Conservation (phyloP, 2,888 invertebrate genomes). For the Lasioglossum morio region DNA sequence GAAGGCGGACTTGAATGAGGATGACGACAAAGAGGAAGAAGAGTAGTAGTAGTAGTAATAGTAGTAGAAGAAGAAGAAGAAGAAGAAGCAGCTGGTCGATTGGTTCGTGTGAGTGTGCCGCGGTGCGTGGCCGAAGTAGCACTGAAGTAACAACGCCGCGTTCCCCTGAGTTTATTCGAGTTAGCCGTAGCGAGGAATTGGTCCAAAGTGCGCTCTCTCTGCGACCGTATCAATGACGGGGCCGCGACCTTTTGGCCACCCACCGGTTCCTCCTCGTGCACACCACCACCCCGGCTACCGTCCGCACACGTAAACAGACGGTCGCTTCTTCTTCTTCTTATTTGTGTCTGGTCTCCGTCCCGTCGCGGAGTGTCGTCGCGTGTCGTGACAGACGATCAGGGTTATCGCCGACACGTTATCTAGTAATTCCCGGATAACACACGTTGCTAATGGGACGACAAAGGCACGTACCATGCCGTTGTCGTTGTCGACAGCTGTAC, state of each 20-base stretch:
- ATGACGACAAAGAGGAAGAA: neutral
- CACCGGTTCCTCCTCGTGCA: slow-evolving; percentile 41
- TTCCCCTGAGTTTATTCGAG: slow-evolving; percentile 80
- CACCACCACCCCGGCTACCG: slow-evolving; percentile 12
- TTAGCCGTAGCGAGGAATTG: slow-evolving; percentile 77
- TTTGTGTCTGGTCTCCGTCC: slow-evolving; percentile 3
- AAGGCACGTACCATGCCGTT: slow-evolving; percentile 11
- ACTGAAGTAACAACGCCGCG: slow-evolving; percentile 80
- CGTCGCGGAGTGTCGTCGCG: slow-evolving; percentile 34
- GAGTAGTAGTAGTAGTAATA: neutral
- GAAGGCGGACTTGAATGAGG: neutral
- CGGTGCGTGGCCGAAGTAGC: slow-evolving; percentile 79
- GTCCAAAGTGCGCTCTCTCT: slow-evolving; percentile 81
- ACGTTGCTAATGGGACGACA: slow-evolving; percentile 32
- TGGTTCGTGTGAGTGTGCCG: slow-evolving; percentile 67
- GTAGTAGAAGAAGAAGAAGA: neutral
- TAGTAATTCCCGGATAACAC: slow-evolving; percentile 71
- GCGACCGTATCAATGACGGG: slow-evolving; percentile 78
- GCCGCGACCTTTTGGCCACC: slow-evolving; percentile 76
- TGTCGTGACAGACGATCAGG: slow-evolving; percentile 58
- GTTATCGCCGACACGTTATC: slow-evolving; percentile 73
- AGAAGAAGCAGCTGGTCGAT: slow-evolving; percentile 7
- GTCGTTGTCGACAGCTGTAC: slow-evolving; percentile 22
- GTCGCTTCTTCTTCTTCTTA: slow-evolving; percentile 9
- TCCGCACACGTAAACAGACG: slow-evolving; percentile 45